Conservation (phyloP, 2,888 invertebrate species). For the Bugulina stolonifera region DNA sequence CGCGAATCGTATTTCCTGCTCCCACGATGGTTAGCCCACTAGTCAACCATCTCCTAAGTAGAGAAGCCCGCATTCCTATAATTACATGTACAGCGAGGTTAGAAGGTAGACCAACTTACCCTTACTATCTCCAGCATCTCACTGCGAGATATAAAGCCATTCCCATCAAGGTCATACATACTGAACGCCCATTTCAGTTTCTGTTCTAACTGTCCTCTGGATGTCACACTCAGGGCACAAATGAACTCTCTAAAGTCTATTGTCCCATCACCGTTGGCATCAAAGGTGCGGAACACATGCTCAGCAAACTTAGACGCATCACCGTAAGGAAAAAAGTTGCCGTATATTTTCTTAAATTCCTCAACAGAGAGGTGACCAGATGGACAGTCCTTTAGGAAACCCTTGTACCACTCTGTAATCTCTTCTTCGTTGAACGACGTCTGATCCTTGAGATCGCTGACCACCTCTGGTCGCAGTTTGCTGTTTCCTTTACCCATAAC, state of each 20-base stretch:
- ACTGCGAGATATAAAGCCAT: slow-evolving; percentile 92
- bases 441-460: slow-evolving; percentile 91
- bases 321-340: slow-evolving; percentile 97
- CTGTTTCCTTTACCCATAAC: slow-evolving; percentile 96
- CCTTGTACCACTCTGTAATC: slow-evolving; percentile 96
- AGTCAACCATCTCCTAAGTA: no score
- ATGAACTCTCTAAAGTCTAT: slow-evolving; percentile 97
- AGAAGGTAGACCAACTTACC: slow-evolving; percentile 51
- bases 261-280: slow-evolving; percentile 92
- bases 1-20: no score
- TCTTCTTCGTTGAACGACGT: slow-evolving; percentile 97
- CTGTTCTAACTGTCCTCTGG: slow-evolving; percentile 92
- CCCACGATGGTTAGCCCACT: no score
- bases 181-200: slow-evolving; percentile 98
- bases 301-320: slow-evolving; percentile 89
- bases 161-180: slow-evolving; percentile 97
- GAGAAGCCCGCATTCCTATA: background rate
- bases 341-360: slow-evolving; percentile 98
- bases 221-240: slow-evolving; percentile 93
- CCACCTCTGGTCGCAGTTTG: slow-evolving; percentile 94
- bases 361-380: slow-evolving; percentile 93
- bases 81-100: background rate
- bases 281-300: slow-evolving; percentile 80
- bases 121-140: slow-evolving; percentile 99
- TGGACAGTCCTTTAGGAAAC: slow-evolving; percentile 95